Evolutionary conservation across 1,140 invertebrate genomes (phyloP), one percentile per base, ranked within the genome.

Genomic region (Dreissena rostriformis): DNA sequence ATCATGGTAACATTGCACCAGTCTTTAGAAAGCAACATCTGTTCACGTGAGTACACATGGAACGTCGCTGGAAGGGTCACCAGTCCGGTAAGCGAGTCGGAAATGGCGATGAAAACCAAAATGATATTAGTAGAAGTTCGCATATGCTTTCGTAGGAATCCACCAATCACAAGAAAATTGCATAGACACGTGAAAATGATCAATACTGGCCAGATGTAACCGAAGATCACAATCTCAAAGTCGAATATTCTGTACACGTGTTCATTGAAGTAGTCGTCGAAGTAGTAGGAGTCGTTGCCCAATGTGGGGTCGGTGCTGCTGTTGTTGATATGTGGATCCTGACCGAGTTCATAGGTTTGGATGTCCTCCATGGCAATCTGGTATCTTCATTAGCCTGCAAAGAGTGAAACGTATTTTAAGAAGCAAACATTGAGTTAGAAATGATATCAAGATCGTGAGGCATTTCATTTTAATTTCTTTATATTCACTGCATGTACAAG

Each of bases 1-100:
- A 82, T 73, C 79, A 82, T 82, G 0, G 71, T n/a, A 2, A 19
- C 53, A 53, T 66, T 72, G 15, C 79, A 82, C 79, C 79, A 82
- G 6, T 82, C 79, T 26, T 72, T 65, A 0, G 79, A 73, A 12
- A 82, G 68, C 26, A 73, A 0, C 68, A 15, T 29, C 22, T 82
- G 72, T 17, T 63, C 49, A 10, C 74, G 51, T 15, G 61, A 7
- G 57, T 29, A 82, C 24, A 82, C 67, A 57, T 82, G 79, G 67
- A 82, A 72, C 39, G 57, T 65, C 24, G 68, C 79, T 8, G 79
- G 79, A 19, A 82, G 26, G n/a, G n/a, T n/a, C n/a, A n/a, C n/a
- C n/a, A n/a, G n/a, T n/a, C n/a, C n/a, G n/a, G n/a, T n/a, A n/a
- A n/a, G n/a, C n/a, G n/a, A n/a, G n/a, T n/a, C n/a, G n/a, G n/a